Percentiles rank a stretch among this genome's conserved stretches.
These are phyloP conservation scores for Platycnemis pennipes DNA, from an alignment of 2,888 invertebrate genomes.

Conservation along the genomic window DNA sequence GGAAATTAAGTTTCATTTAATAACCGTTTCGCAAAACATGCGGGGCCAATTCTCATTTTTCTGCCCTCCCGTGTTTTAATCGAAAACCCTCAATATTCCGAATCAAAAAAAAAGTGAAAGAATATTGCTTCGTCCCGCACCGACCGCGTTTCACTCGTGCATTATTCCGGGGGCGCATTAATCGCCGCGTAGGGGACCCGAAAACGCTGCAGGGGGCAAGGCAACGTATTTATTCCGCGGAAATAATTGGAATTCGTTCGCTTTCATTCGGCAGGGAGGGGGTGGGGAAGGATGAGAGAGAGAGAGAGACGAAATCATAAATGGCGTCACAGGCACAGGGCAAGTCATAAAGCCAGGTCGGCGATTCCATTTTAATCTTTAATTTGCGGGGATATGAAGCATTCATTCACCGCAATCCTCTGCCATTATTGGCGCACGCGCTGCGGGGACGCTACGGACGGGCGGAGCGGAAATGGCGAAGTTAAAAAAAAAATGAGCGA, in stretches of 20 bases:
- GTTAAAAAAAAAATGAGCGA: background rate
- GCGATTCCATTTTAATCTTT: conserved; percentile 36
- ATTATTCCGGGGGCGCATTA: conserved; percentile 21
- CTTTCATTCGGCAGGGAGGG: background rate
- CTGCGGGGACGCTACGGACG: background rate
- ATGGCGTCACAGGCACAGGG: background rate
- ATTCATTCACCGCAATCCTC: conserved; percentile 39
- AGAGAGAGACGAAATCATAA: background rate
- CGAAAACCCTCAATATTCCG: background rate
- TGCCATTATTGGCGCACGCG: conserved; percentile 26
- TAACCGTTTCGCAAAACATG: background rate
- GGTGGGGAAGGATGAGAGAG: background rate
- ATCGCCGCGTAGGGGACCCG: background rate
- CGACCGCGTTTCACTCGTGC: background rate
- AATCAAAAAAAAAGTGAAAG: background rate
- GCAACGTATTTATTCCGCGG: background rate
- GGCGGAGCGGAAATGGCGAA: background rate
- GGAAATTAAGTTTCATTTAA: conserved; percentile 18
- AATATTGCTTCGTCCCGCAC: background rate
- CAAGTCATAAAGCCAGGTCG: background rate
- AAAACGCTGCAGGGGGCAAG: background rate
- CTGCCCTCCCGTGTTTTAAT: background rate
- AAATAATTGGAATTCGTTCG: conserved; percentile 32
- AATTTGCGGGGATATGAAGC: conserved; percentile 35
- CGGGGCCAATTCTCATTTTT: background rate